Conservation (phyloP, 2,113 vertebrate species). For the Siniperca knerii region DNA sequence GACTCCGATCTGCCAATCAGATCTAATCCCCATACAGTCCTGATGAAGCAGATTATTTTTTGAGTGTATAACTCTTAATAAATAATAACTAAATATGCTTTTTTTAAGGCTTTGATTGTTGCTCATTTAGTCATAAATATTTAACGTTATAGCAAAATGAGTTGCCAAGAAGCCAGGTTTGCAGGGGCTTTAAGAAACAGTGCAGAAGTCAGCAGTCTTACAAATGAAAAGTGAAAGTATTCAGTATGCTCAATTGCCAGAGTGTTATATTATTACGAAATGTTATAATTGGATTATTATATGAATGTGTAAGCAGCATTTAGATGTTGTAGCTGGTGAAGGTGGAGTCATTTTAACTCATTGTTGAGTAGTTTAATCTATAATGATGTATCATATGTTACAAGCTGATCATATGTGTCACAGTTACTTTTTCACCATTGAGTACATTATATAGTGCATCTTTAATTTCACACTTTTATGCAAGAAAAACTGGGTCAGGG, state of each 20-base stretch:
- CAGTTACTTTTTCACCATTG: neutral
- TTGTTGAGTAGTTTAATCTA: neutral
- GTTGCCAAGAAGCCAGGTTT: neutral
- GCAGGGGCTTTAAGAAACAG: neutral
- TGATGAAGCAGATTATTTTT: neutral
- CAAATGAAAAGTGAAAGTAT: neutral
- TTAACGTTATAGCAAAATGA: neutral
- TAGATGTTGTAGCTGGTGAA: neutral
- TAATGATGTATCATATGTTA: neutral
- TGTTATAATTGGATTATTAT: neutral
- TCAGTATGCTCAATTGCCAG: neutral
- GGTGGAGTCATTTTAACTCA: neutral
- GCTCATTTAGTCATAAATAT: neutral
- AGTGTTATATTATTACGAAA: neutral
- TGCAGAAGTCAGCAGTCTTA: neutral
- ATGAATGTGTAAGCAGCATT: neutral
- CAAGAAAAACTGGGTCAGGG: neutral
- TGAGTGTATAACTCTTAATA: neutral
- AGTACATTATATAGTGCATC: neutral
- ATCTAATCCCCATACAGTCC: neutral
- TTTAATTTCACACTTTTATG: slow-evolving; percentile 10
- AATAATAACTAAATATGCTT: neutral
- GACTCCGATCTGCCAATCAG: neutral
- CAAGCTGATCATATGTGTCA: neutral
- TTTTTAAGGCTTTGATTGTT: neutral